Base-by-base conservation (phyloP, 2,888 invertebrate species). In the Netelia fuscicornis region DNA sequence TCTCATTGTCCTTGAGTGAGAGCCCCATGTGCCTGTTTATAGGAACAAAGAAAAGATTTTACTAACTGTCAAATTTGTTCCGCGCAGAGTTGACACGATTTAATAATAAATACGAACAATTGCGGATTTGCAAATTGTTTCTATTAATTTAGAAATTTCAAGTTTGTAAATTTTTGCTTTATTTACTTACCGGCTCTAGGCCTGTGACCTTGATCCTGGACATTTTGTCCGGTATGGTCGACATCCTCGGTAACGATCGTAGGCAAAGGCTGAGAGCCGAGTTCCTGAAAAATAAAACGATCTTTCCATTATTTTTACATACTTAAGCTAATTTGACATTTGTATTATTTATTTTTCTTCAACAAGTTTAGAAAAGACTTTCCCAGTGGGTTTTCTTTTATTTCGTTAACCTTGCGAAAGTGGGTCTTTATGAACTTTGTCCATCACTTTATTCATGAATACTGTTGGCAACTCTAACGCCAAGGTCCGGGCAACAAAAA, bases 261-360 rank as follows among this genome's bases (percentile, higher is more conserved):
- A 11, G 96, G 95, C 85, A 96, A 92, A 13, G 95, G 95, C 90
- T 96, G 96, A n/a, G 96, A 96, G 67, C 95, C 95, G 87, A 95
- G 94, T 92, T 95, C 96, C 96, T 96, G 92, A 37, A 94, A 62
- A 60, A 65, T 42, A 56, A 64, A 75, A 74, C 13, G n/a, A 62
- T 11, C 10, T 2, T 25, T 48, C 11, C 25, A 62, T 60, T 62
- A 62, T 11, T 23, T 74, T 74, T 5, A 62, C n/a, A 17, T 48
- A 3, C 13, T 2, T 10, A 13, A 48, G 1, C 13, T 48, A 13
- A 11, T 48, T 48, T 13, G 48, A 13, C 13, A 48, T 10, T 48
- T 48, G 10, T 48, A 13, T 48, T 13, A 13, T 48, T 48, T 13
- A 13, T 2, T 48, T 3, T 48, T 13, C 13, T 48, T 1, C 2